Evolutionary conservation across 2,888 invertebrate species (phyloP).

Genomic region (Bhutanitis thaidina): DNA sequence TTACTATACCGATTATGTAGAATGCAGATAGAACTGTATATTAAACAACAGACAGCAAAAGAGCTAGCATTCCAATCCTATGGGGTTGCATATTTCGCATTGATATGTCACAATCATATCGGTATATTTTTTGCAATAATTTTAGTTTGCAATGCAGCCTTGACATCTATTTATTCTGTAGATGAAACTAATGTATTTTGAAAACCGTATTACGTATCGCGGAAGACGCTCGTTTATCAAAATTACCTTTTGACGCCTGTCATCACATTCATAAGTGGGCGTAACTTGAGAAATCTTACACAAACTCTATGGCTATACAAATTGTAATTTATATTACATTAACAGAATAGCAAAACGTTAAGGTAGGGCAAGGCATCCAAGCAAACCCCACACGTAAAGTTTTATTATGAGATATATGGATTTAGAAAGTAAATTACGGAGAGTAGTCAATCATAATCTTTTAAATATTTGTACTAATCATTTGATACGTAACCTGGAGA

Average conservation of each 20-base stretch:
- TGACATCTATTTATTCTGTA: slow-evolving; percentile 1
- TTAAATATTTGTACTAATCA: not conserved
- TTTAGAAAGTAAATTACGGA: slow-evolving; percentile 12
- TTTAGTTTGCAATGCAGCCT: not conserved
- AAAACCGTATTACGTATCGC: slow-evolving; percentile 13
- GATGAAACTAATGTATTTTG: slow-evolving; percentile 6
- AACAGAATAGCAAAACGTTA: not conserved
- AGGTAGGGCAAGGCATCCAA: not conserved
- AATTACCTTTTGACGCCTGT: slow-evolving; percentile 18
- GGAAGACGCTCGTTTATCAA: slow-evolving; percentile 17
- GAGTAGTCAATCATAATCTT: slow-evolving; percentile 6
- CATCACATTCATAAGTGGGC: slow-evolving; percentile 10
- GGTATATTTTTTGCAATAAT: slow-evolving; percentile 4
- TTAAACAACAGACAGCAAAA: not conserved
- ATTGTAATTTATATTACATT: not conserved
- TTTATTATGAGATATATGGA: not conserved
- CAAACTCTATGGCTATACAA: not conserved
- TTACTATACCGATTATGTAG: too few species aligned
- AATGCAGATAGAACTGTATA: too few species aligned
- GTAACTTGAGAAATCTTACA: slow-evolving; percentile 9
- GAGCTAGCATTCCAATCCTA: not conserved
- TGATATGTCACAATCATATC: not conserved
- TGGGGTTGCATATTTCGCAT: not conserved
- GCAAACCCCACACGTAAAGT: not conserved
- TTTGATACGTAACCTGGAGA: not conserved